Evolutionary conservation across 2,113 vertebrate genomes (phyloP).

Genomic region (Elaphurus davidianus): DNA sequence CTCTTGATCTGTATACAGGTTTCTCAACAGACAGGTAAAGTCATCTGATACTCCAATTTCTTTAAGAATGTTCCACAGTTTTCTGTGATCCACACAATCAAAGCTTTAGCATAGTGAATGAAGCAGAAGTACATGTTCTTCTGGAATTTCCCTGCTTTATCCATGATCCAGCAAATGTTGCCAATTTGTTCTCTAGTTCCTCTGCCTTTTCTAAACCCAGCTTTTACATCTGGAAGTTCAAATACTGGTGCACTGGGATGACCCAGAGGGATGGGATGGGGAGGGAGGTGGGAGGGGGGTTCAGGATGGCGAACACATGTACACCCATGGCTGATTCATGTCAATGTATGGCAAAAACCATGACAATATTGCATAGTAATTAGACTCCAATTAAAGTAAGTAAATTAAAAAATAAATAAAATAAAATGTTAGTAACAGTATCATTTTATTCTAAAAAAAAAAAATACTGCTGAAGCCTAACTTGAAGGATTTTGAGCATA

Average conservation of each 20-base stretch:
- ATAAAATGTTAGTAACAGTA: background rate
- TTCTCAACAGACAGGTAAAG: background rate
- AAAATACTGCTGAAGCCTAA: background rate
- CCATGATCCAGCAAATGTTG: background rate
- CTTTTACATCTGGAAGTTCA: background rate
- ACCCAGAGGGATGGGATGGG: background rate
- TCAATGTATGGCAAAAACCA: background rate
- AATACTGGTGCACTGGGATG: background rate
- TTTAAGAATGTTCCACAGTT: background rate
- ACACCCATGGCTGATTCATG: background rate
- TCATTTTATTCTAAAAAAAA: background rate
- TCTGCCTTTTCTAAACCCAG: background rate
- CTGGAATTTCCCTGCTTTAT: background rate
- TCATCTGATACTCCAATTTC: background rate
- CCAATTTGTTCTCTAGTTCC: background rate
- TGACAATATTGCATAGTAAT: background rate
- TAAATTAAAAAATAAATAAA: background rate
- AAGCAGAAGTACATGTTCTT: background rate
- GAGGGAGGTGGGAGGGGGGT: background rate
- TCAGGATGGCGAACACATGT: background rate
- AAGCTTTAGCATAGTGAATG: background rate
- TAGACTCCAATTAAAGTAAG: background rate
- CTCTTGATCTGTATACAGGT: background rate
- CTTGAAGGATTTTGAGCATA: background rate
- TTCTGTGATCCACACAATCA: background rate